Evolutionary conservation across 1,140 invertebrate genomes (phyloP).

Genomic region (Apis cerana): DNA sequence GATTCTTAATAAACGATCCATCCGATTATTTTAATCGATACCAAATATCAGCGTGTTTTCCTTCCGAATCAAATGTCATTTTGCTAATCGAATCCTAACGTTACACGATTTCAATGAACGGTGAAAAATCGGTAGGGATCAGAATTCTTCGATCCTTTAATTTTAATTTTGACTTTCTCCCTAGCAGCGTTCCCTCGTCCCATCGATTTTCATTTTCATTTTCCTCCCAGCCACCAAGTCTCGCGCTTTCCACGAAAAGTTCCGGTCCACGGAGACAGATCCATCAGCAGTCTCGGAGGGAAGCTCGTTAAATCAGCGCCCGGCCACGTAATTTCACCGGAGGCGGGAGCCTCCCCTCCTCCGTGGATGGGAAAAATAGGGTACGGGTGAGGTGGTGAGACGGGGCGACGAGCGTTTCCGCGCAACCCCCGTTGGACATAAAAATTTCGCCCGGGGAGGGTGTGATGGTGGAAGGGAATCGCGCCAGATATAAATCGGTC

Average conservation of each 20-base stretch:
- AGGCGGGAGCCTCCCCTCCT: neutral
- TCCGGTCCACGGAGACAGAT: conserved; percentile 12
- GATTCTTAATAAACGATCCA: no score
- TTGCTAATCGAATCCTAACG: no score
- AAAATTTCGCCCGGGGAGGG: conserved; percentile 52
- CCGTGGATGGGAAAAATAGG: conserved; percentile 42
- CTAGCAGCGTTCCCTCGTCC: neutral
- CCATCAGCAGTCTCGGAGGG: conserved; percentile 21
- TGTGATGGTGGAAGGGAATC: neutral
- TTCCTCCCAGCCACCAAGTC: no score
- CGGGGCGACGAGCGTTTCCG: neutral
- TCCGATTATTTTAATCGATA: no score
- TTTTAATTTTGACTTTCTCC: neutral
- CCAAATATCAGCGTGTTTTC: no score
- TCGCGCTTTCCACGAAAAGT: neutral
- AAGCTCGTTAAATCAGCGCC: conserved; percentile 62
- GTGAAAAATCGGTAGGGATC: neutral
- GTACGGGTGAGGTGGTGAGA: neutral
- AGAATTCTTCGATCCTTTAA: neutral
- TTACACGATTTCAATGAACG: neutral
- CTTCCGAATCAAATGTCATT: no score
- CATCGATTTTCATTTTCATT: neutral
- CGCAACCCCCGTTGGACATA: conserved; percentile 39
- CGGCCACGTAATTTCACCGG: conserved; percentile 46
- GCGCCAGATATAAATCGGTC: conserved; percentile 70